Base-by-base conservation (phyloP, 92 coral and sea anemone genomes). In the Galaxea fascicularis region DNA sequence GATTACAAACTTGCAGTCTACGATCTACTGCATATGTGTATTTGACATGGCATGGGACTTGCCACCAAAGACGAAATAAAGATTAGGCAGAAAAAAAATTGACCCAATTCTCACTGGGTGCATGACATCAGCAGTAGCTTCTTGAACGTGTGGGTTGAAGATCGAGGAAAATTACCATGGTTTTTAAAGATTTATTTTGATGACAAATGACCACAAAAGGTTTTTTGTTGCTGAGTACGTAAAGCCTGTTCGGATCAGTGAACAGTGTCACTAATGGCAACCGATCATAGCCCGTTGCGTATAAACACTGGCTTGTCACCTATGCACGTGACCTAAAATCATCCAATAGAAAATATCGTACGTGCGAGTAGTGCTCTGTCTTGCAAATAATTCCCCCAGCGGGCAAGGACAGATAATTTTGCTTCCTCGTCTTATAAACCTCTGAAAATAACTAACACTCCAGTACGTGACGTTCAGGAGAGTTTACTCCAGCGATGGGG, bases 401-500 rank as follows among this genome's bases (percentile, higher is more conserved):
- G 9, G 14, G 25, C 15, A 8, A 22, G 31, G 20, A 8, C 21
- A 18, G 10, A 4, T 16, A 30, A 0, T 12, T 6, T 28, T 12
- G 17, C 18, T 75, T 30, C 12, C 13, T 75, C 20, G 51, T 75
- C 15, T 75, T 7, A 56, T 35, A 35, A 56, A n/a, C 20, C 18
- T 20, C 7, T 18, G 74, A 1, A 69, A 45, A 20, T 64, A 49
- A 25, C 63, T 18, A 4, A 45, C 49, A 58, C 71, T 18, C 28
- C 27, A 26, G 74, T 18, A 47, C 20, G 46, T 1, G 9, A 28
- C 54, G 52, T 76, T 25, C 59, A 78, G 73, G n/a, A 47, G 18
- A 26, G 59, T 45, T 65, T 79, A 0, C 14, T n/a, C 39, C 71
- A 74, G 85, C 73, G 22, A 96, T 96, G 98, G 98, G 98, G 45